Percentiles rank a stretch among this genome's conserved stretches.
Evolutionary conservation across 1,140 invertebrate genomes (phyloP).

Genomic region (Tribolium castaneum): DNA sequence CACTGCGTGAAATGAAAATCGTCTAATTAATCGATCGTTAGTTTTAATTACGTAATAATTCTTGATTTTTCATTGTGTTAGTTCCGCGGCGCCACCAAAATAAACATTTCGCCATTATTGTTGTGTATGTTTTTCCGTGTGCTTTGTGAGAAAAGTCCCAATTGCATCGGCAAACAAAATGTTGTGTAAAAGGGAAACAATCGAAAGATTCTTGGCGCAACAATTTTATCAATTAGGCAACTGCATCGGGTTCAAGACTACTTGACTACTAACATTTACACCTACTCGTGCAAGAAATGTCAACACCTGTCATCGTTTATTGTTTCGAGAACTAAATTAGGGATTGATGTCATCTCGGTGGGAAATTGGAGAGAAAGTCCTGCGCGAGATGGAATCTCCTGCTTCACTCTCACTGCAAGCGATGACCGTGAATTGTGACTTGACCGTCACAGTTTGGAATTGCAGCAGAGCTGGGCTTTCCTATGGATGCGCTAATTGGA

Average conservation of each 20-base stretch:
- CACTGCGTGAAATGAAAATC: not conserved
- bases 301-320: conserved; percentile 12
- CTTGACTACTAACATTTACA: conserved; percentile 17
- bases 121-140: not conserved
- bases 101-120: not conserved
- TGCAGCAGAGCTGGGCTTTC: not conserved
- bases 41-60: not conserved
- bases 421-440: conserved; percentile 1
- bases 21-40: not conserved
- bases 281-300: not conserved
- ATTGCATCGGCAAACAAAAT: not conserved
- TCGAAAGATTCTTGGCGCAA: not conserved
- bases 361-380: conserved; percentile 9
- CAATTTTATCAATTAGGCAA: conserved; percentile 5
- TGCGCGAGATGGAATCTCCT: not conserved
- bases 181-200: conserved; percentile 10
- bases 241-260: conserved; percentile 1
- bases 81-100: not conserved
- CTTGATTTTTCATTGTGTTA: not conserved
- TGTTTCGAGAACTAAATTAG: conserved; percentile 11
- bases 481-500: not conserved
- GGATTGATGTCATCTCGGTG: conserved; percentile 1
- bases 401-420: conserved; percentile 5
- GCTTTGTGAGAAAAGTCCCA: not conserved
- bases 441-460: conserved; percentile 3